Conservation (phyloP, 2,888 invertebrate species). For the Drosophila melanosoma region DNA sequence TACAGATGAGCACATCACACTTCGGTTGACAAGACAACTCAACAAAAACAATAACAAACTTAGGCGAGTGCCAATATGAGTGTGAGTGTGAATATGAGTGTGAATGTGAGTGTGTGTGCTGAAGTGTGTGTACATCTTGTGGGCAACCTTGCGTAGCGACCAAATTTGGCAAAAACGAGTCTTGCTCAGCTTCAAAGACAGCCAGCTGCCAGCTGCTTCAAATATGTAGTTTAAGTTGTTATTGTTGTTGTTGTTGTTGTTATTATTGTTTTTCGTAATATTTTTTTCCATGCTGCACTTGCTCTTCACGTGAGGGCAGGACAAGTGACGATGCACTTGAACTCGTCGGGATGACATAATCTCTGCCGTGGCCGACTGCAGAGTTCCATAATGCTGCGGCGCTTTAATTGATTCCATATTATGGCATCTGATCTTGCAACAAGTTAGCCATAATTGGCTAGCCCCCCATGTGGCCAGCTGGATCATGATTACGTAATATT, state of each 20-base stretch:
- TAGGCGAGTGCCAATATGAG: constrained; percentile 24
- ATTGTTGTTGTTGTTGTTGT: constrained; percentile 1
- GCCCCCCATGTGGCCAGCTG: constrained; percentile 3
- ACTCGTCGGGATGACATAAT: constrained; percentile 47
- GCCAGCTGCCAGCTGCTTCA: constrained; percentile 20
- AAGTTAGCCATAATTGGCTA: constrained; percentile 25
- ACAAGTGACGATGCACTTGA: constrained; percentile 48
- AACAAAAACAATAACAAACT: constrained; percentile 31
- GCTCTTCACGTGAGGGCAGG: constrained; percentile 49
- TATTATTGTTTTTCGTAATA: background rate
- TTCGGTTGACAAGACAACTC: constrained; percentile 13
- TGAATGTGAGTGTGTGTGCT: constrained; percentile 15
- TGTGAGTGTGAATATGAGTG: constrained; percentile 4
- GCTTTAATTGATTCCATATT: constrained; percentile 17
- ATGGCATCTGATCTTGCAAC: constrained; percentile 38
- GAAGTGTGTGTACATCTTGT: constrained; percentile 17
- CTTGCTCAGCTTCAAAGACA: constrained; percentile 30
- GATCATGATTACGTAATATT: constrained; percentile 44
- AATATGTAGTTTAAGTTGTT: constrained; percentile 3
- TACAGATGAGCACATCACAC: constrained; percentile 36
- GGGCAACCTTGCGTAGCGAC: constrained; percentile 68
- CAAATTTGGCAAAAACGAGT: constrained; percentile 74
- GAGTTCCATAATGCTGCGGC: background rate
- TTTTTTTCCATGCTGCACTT: constrained; percentile 36
- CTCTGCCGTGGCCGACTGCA: constrained; percentile 11